phyloP scores from a whole-genome alignment of 2,113 vertebrate genomes.

The Taxidea taxus region DNA sequence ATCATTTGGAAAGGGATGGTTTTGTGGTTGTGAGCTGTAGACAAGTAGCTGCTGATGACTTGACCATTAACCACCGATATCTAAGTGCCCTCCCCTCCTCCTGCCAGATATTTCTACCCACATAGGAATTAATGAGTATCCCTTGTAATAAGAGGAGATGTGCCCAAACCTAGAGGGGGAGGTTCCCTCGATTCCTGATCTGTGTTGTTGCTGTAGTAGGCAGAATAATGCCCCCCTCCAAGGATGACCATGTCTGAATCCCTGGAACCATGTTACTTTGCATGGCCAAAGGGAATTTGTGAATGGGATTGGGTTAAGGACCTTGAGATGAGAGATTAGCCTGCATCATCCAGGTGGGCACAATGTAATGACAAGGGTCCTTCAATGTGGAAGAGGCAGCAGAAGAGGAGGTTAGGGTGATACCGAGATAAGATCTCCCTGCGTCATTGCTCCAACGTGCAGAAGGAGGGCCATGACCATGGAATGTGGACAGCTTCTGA shows the following conservation, averaged over 20 bases:
- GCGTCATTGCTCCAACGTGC: neutral
- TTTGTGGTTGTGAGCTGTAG: neutral
- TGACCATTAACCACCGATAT: neutral
- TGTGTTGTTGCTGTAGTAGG: neutral
- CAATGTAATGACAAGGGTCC: neutral
- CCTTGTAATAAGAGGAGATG: neutral
- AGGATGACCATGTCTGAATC: neutral
- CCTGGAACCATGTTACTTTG: neutral
- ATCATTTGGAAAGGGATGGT: neutral
- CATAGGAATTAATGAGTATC: neutral
- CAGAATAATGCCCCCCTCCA: neutral
- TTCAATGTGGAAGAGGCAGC: neutral
- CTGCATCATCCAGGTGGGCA: neutral
- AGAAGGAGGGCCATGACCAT: neutral
- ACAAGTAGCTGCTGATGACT: neutral
- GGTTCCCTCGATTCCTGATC: neutral
- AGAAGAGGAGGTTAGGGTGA: neutral
- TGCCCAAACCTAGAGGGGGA: neutral
- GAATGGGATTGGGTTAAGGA: neutral
- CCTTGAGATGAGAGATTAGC: neutral
- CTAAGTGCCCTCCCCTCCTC: neutral
- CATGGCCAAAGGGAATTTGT: neutral
- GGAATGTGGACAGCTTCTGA: neutral
- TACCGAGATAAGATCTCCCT: neutral
- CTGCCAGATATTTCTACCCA: neutral